Evolutionary conservation across 2,797 vertebrate genomes (phyloP).

Genomic region (Naso thynnoides): DNA sequence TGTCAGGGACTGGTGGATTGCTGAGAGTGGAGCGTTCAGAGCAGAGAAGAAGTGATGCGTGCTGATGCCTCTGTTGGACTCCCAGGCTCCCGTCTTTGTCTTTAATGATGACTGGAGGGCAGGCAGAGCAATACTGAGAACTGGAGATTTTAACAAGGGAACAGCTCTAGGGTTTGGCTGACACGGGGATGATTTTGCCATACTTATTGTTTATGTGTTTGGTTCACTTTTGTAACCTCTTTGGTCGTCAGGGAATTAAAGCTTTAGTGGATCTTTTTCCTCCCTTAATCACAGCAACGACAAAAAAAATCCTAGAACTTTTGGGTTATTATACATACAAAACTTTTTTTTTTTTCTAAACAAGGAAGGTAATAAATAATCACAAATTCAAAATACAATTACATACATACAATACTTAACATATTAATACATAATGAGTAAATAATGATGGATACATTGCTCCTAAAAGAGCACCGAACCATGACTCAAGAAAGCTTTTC

Average conservation of each 20-base stretch:
- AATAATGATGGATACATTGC: no score
- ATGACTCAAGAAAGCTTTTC: no score
- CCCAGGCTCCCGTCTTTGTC: constrained; percentile 67
- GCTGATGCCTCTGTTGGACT: constrained; percentile 72
- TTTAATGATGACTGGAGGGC: constrained; percentile 83
- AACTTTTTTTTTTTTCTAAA: not conserved
- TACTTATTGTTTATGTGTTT: constrained; percentile 69
- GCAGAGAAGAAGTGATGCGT: constrained; percentile 74
- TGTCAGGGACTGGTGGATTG: constrained; percentile 72
- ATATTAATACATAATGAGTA: no score
- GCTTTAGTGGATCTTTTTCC: constrained; percentile 17
- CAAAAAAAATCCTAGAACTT: not conserved
- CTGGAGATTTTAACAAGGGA: constrained; percentile 74
- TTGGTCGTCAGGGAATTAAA: constrained; percentile 35
- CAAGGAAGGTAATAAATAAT: no score
- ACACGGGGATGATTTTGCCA: constrained; percentile 52
- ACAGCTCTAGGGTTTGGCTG: constrained; percentile 50
- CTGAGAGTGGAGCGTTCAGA: constrained; percentile 62
- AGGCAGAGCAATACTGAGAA: constrained; percentile 66
- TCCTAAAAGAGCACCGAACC: no score
- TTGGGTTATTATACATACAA: not conserved
- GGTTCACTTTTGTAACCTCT: constrained; percentile 54
- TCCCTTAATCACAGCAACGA: constrained; percentile 8
- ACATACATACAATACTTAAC: no score
- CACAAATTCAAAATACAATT: no score